These are phyloP conservation scores for Laticauda laticaudata DNA, from an alignment of 2,113 vertebrate genomes.

Conservation along the genomic window DNA sequence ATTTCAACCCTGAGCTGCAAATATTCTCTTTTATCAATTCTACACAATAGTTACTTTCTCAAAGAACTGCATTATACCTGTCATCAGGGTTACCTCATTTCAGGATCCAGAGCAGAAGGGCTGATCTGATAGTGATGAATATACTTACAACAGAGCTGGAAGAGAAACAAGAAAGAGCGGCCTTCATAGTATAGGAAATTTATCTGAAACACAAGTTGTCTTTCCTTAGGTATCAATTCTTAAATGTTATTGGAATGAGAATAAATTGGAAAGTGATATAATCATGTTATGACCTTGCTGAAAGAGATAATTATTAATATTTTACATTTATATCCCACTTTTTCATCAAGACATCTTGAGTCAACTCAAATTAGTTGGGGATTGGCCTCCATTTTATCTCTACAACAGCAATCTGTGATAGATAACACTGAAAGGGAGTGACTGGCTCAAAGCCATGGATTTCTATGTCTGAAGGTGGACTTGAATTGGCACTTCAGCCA, in stretches of 20 bases:
- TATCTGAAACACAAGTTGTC: conserved; percentile 43
- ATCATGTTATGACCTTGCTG: conserved; percentile 12
- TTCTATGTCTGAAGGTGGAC: not conserved
- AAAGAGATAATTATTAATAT: not conserved
- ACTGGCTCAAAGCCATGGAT: not conserved
- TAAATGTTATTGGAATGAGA: conserved; percentile 11
- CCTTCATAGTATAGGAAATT: conserved; percentile 50
- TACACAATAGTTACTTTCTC: conserved; percentile 59
- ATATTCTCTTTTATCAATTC: not conserved
- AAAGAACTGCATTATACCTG: conserved; percentile 63
- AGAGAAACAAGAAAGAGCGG: conserved; percentile 40
- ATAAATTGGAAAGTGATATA: not conserved
- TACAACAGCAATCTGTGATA: not conserved
- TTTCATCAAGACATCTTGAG: not conserved
- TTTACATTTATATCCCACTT: not conserved
- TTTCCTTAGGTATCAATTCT: conserved; percentile 54
- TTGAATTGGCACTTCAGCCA: not conserved
- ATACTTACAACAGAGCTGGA: conserved; percentile 63
- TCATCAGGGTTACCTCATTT: conserved; percentile 68
- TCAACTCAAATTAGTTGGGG: not conserved
- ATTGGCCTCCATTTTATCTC: not conserved
- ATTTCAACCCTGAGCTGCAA: not conserved
- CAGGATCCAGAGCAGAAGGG: conserved; percentile 65
- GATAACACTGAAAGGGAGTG: not conserved
- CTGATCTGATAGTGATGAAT: conserved; percentile 60